A percentile compares a stretch with the other conserved stretches of the same genome.
These are phyloP conservation scores for Coenobita brevimanus DNA, from an alignment of 1,140 invertebrate species.

Conservation along the genomic window DNA sequence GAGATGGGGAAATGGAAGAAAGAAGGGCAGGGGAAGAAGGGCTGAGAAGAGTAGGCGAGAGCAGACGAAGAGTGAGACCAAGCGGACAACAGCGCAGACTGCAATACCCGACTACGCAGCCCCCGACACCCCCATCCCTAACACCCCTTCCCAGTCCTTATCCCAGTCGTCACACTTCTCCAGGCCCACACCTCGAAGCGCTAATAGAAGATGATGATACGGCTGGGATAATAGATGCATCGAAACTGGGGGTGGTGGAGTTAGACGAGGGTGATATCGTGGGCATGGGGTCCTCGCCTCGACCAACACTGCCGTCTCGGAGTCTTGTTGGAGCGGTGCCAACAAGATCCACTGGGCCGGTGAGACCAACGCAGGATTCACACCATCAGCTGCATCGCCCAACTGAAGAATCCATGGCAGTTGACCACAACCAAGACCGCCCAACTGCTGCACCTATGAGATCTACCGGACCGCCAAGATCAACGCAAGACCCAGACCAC, in stretches of 20 bases:
- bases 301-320: constrained; percentile 33
- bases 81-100: not conserved
- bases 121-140: not conserved
- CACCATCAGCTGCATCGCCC: not conserved
- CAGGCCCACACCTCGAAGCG: constrained; percentile 30
- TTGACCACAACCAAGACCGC: too few relatives aligned
- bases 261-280: not conserved
- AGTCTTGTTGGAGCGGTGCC: constrained; percentile 40
- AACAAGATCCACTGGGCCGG: too few relatives aligned
- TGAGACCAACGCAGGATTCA: not conserved
- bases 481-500: not conserved
- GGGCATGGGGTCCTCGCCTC: constrained; percentile 19
- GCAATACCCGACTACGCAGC: too few relatives aligned
- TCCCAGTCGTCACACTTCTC: too few relatives aligned
- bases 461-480: too few relatives aligned
- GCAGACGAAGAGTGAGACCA: too few relatives aligned
- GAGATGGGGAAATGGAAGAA: too few relatives aligned
- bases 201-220: constrained; percentile 36
- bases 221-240: not conserved
- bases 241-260: not conserved
- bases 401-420: too few relatives aligned
- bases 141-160: not conserved
- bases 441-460: too few relatives aligned
- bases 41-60: too few relatives aligned
- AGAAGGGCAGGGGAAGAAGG: too few relatives aligned